Conservation (phyloP, 2,888 invertebrate species). For the Caenorhabditis panamensis region DNA sequence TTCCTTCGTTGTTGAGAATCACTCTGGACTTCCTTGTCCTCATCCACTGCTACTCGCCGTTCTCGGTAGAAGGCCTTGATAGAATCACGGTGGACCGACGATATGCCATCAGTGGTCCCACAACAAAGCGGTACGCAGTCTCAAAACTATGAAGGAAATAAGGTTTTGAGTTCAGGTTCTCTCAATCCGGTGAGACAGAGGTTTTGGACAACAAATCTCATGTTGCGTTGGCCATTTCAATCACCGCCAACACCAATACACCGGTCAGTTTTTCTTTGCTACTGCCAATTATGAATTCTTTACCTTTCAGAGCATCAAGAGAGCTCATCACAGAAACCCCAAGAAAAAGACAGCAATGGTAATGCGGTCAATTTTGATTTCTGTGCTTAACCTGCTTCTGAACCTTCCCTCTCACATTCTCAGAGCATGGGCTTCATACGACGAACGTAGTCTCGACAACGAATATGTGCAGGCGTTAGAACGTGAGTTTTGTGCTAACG, state of each 20-base stretch:
- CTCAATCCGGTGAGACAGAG: slow-evolving; percentile 40
- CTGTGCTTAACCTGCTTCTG: slow-evolving; percentile 76
- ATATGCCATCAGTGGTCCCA: slow-evolving; percentile 66
- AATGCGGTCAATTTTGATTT: slow-evolving; percentile 76
- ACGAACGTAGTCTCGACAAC: slow-evolving; percentile 59
- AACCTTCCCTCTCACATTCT: slow-evolving; percentile 77
- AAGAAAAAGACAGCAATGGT: slow-evolving; percentile 71
- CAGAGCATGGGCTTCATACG: slow-evolving; percentile 71
- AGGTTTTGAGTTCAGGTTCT: slow-evolving; percentile 22
- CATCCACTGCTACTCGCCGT: slow-evolving; percentile 74
- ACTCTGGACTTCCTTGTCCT: slow-evolving; percentile 76
- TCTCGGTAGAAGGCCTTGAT: slow-evolving; percentile 56
- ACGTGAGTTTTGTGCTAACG: slow-evolving; percentile 60
- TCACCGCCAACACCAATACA: slow-evolving; percentile 55
- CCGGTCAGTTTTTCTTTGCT: too few relatives aligned
- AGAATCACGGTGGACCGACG: slow-evolving; percentile 62
- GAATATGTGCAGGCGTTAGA: slow-evolving; percentile 59
- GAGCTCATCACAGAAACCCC: slow-evolving; percentile 33
- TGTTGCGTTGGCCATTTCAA: slow-evolving; percentile 65
- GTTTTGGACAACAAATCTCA: slow-evolving; percentile 52
- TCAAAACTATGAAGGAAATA: not conserved
- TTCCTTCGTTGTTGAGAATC: slow-evolving; percentile 75
- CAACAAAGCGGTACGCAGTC: slow-evolving; percentile 41
- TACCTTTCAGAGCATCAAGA: slow-evolving; percentile 35
- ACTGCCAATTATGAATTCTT: not conserved